phyloP scores from a whole-genome alignment of 2,888 invertebrate species.

The Apotomis capreana region DNA sequence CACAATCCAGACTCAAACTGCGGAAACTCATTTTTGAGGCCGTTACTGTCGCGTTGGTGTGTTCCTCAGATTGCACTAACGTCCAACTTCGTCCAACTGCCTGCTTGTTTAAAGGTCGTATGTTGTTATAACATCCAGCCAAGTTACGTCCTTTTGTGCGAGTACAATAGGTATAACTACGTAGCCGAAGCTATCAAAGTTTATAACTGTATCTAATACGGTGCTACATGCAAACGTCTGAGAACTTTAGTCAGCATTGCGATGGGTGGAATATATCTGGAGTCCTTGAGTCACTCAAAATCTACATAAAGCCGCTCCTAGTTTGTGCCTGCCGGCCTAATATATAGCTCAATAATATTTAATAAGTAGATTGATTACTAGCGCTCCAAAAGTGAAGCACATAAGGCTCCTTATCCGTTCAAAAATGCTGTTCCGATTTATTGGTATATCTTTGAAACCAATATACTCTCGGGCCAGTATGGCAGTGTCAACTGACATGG shows the following conservation, averaged over 20 bases:
- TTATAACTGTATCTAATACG: slow-evolving; percentile 42
- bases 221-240: slow-evolving; percentile 38
- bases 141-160: neutral
- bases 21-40: slow-evolving; percentile 31
- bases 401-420: too few species aligned
- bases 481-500: too few species aligned
- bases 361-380: too few species aligned
- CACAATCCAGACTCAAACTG: slow-evolving; percentile 1
- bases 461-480: too few species aligned
- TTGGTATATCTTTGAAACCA: too few species aligned
- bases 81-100: slow-evolving; percentile 25
- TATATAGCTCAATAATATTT: too few species aligned
- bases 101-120: neutral
- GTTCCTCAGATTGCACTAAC: slow-evolving; percentile 35
- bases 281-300: neutral
- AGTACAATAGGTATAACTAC: slow-evolving; percentile 26
- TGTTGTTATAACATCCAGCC: neutral
- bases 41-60: slow-evolving; percentile 7
- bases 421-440: too few species aligned
- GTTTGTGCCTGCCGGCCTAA: too few species aligned
- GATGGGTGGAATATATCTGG: slow-evolving; percentile 36
- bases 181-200: slow-evolving; percentile 41
- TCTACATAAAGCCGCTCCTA: too few species aligned
- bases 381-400: too few species aligned
- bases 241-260: slow-evolving; percentile 31